Conservation (phyloP, 2,113 vertebrate species). For the Himantopus leucocephalus region DNA sequence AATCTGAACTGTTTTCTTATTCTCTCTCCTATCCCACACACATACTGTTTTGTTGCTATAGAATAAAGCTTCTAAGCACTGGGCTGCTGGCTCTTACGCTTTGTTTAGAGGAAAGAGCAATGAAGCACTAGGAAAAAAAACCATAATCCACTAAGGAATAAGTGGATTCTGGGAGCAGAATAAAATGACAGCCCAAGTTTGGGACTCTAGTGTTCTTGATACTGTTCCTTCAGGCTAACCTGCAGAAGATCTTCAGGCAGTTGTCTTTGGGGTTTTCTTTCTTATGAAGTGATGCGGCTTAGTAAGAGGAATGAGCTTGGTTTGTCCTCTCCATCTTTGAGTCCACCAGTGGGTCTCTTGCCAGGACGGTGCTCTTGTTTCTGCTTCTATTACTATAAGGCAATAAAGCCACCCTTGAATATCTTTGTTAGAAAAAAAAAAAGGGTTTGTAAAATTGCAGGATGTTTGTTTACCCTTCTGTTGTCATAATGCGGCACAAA, state of each 20-base stretch:
- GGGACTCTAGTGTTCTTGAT: background rate
- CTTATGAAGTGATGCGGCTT: background rate
- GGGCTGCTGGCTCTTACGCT: background rate
- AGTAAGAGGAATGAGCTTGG: background rate
- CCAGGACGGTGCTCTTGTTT: background rate
- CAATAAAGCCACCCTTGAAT: background rate
- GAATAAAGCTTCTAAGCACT: background rate
- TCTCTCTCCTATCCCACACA: background rate
- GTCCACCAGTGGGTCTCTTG: background rate
- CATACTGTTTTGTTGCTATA: background rate
- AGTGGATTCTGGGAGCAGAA: background rate
- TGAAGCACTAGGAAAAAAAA: background rate
- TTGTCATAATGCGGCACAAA: background rate
- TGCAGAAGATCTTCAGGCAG: background rate
- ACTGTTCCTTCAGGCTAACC: background rate
- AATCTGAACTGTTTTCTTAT: background rate
- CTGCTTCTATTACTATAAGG: background rate
- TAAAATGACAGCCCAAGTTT: background rate
- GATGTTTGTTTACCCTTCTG: background rate
- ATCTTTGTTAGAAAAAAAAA: background rate
- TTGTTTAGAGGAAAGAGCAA: constrained; percentile 3
- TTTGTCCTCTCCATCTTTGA: background rate
- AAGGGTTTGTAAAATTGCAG: background rate
- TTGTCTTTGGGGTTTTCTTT: background rate
- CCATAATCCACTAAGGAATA: background rate